phyloP scores from a whole-genome alignment of 2,888 invertebrate genomes.

The Apomyelois bistriatella region DNA sequence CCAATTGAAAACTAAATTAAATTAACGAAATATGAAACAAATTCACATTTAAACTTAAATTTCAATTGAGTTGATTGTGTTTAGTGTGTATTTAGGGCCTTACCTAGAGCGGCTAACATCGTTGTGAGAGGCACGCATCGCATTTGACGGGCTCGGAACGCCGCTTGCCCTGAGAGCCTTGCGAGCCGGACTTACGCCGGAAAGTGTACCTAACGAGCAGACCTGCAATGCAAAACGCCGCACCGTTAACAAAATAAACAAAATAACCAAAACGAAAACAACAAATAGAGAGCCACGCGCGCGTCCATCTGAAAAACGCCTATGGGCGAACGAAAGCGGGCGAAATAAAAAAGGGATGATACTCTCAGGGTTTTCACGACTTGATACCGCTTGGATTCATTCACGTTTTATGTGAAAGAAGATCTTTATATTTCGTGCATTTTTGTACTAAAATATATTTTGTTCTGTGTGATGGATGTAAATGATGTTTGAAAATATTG shows the following conservation, averaged over 20 bases:
- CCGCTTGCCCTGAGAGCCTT: conserved; percentile 75
- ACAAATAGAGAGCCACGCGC: conserved; percentile 58
- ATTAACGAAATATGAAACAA: conserved; percentile 33
- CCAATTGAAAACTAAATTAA: conserved; percentile 39
- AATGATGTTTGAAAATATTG: conserved; percentile 35
- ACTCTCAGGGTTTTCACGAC: conserved; percentile 63
- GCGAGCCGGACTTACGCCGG: conserved; percentile 80
- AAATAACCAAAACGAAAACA: conserved; percentile 63
- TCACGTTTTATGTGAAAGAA: conserved; percentile 58
- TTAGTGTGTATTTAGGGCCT: conserved; percentile 43
- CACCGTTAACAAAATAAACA: conserved; percentile 77
- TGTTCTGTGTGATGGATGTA: conserved; percentile 42
- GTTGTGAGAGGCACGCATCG: conserved; percentile 80
- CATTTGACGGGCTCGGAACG: conserved; percentile 77
- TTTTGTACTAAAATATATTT: conserved; percentile 38
- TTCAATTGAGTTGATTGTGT: conserved; percentile 13
- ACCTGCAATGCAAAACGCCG: conserved; percentile 80
- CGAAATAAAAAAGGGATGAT: conserved; percentile 60
- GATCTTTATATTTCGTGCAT: conserved; percentile 46
- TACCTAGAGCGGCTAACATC: conserved; percentile 78
- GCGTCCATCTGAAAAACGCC: conserved; percentile 77
- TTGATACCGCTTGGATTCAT: conserved; percentile 61
- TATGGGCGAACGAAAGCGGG: conserved; percentile 71
- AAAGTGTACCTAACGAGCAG: conserved; percentile 81
- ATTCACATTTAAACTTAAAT: neutral